Evolutionary conservation across 1,140 invertebrate genomes (phyloP).

Genomic region (Eufriesea mexicana): DNA sequence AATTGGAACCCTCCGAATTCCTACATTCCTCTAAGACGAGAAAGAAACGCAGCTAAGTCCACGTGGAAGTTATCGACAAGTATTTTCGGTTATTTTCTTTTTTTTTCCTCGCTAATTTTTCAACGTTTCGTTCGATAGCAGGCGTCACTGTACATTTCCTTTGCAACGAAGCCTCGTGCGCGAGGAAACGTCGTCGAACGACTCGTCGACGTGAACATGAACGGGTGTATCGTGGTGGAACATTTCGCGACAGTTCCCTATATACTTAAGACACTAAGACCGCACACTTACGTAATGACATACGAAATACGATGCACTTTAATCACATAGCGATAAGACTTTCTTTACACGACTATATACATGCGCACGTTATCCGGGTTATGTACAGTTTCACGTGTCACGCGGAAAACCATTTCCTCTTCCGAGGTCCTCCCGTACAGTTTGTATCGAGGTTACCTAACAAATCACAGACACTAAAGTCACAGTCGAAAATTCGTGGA

Average conservation of each 20-base stretch:
- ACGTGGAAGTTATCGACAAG: neutral
- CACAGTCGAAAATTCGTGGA: neutral
- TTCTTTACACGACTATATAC: constrained; percentile 67
- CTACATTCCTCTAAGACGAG: neutral
- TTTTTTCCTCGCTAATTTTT: neutral
- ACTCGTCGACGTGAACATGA: neutral
- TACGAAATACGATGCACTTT: constrained; percentile 56
- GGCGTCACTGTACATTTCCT: neutral
- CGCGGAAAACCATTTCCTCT: neutral
- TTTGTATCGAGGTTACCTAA: neutral
- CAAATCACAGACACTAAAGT: constrained; percentile 4
- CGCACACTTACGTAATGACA: constrained; percentile 48
- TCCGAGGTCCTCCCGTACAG: neutral
- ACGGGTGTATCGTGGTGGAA: neutral
- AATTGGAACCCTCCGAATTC: neutral
- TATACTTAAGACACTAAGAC: constrained; percentile 16
- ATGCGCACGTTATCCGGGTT: constrained; percentile 26
- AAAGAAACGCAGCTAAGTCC: neutral
- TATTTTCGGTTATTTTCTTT: neutral
- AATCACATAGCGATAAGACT: constrained; percentile 54
- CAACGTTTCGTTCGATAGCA: neutral
- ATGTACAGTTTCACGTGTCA: constrained; percentile 48
- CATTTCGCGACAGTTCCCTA: neutral
- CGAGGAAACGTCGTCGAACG: neutral
- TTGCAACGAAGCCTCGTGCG: neutral